Base-by-base conservation (phyloP, 2,888 invertebrate species). In the Molorchus minor region DNA sequence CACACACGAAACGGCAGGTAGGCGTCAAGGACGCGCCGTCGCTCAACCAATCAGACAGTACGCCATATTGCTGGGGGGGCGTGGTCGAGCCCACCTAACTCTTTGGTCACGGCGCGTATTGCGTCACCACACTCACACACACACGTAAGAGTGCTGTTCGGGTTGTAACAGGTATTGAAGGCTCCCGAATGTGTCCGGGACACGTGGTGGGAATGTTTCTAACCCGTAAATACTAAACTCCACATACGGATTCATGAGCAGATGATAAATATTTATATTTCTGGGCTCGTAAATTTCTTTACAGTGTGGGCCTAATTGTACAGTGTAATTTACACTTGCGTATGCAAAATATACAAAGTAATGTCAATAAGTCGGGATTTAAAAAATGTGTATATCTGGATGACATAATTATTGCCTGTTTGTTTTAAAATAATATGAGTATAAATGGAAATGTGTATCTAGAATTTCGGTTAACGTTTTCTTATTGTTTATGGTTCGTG, bases 61-160 rank as follows among this genome's bases (percentile, higher is more conserved):
- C 86, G 87, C 87, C 87, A 87, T 87, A 84, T 87, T 87, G 86
- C 84, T 82, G 82, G 81, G 75, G 77, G 82, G 87, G 87, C 86
- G 86, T 84, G 81, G 83, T 73, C 61, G 66, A 35, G 49, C 62
- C 64, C 47, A 65, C 72, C 69, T 74, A 76, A 78, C 76, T 76
- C 77, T 76, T 78, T 75, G 68, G 66, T 58, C 59, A 65, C 66
- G 64, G 60, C 67, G 72, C 65, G 65, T 62, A 69, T 76, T 74
- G 71, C 75, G 71, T 75, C 75, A 75, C 58, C 53, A 43, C 41
- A 55, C 47, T 58, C 57, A 62, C 58, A 62, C 54, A 55, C 49
- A 40, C 49, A 40, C 25, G 3, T n/a, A 40, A 25, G 36, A 12
- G 55, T 53, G 52, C 55, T 61, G 46, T 51, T 56, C 38, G 49